These are phyloP conservation scores for Sylvietta virens DNA, from an alignment of 2,113 vertebrate species.

Conservation along the genomic window DNA sequence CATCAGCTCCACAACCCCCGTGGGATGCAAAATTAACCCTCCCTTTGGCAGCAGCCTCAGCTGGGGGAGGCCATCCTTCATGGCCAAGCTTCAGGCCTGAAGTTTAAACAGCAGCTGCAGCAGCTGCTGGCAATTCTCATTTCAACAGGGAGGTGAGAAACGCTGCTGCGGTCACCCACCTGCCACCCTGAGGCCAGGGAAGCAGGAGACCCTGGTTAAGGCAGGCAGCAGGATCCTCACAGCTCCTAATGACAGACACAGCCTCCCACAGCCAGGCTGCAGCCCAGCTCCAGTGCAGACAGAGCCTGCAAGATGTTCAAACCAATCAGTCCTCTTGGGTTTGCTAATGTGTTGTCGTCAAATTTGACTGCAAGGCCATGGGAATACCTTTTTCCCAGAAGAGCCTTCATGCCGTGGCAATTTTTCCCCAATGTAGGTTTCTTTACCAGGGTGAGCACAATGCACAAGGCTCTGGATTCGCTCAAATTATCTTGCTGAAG, in stretches of 20 bases:
- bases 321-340: neutral
- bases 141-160: neutral
- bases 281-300: fast-evolving
- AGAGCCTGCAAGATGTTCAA: neutral
- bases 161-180: neutral
- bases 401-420: neutral
- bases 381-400: neutral
- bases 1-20: neutral
- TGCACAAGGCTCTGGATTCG: neutral
- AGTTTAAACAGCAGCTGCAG: neutral
- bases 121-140: neutral
- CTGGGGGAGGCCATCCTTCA: neutral
- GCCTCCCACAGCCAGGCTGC: neutral
- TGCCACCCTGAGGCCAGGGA: neutral
- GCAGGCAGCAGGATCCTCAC: neutral
- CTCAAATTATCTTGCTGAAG: neutral
- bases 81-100: neutral
- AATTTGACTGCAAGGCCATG: neutral
- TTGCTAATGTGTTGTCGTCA: neutral
- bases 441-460: neutral
- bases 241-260: neutral
- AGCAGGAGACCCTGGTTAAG: neutral
- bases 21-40: neutral
- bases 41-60: neutral
- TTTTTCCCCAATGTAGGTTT: neutral